Percentiles rank a stretch among this genome's conserved stretches.
Conservation (phyloP, 1,140 invertebrate genomes). For the Potamilus streckersoni region DNA sequence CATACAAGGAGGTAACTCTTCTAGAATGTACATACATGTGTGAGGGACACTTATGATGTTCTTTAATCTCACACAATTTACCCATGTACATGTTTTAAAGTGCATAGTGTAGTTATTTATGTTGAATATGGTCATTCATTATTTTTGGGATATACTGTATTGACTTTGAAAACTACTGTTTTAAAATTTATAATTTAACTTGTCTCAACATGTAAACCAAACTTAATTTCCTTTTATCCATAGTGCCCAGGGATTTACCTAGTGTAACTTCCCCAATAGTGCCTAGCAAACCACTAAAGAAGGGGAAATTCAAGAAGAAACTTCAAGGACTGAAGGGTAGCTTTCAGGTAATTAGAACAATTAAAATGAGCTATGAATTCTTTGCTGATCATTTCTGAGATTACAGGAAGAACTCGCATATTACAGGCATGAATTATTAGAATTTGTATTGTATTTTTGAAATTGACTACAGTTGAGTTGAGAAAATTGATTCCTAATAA, state of each 20-base stretch:
- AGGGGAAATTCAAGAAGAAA: constrained; percentile 55
- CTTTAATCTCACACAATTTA: neutral
- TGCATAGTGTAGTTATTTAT: neutral
- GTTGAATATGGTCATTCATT: neutral
- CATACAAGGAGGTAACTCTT: too few species aligned
- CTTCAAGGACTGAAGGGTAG: constrained; percentile 72
- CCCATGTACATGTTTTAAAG: neutral
- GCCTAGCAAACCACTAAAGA: constrained; percentile 39
- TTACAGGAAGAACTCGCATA: too few species aligned
- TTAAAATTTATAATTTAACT: neutral
- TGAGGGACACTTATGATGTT: neutral
- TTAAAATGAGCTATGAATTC: neutral
- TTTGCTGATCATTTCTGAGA: too few species aligned
- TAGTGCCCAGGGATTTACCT: constrained; percentile 37
- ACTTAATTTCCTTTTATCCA: too few species aligned
- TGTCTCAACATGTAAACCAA: neutral
- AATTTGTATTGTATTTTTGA: too few species aligned
- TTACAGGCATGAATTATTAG: too few species aligned
- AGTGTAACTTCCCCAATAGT: neutral
- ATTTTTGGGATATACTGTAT: neutral
- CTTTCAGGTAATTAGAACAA: constrained; percentile 72
- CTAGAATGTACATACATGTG: too few species aligned
- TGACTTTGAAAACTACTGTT: neutral
- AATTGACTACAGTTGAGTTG: too few species aligned
- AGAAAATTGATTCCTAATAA: too few species aligned